Evolutionary conservation across 2,797 vertebrate genomes (phyloP).

Genomic region (Gymnocypris eckloni): DNA sequence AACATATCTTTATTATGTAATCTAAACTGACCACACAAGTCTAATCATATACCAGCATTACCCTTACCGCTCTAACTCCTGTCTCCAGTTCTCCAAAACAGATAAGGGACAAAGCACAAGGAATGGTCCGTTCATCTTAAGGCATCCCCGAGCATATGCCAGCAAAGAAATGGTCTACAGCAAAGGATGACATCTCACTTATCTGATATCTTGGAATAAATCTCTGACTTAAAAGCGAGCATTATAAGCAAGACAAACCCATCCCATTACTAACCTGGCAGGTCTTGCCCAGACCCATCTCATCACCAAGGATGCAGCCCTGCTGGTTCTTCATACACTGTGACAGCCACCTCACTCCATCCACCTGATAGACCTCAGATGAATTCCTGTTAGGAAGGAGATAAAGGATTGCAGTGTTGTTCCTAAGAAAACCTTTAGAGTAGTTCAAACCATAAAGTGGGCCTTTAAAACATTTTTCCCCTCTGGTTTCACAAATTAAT

Average conservation of each 20-base stretch:
- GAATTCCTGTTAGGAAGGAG: conserved; percentile 75
- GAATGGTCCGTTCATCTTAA: conserved; percentile 79
- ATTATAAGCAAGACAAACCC: conserved; percentile 20
- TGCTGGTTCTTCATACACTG: conserved; percentile 78
- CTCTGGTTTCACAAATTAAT: background rate
- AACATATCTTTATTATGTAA: background rate
- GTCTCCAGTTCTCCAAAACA: conserved; percentile 90
- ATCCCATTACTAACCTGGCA: conserved; percentile 84
- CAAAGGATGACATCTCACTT: conserved; percentile 48
- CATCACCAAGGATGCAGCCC: conserved; percentile 92
- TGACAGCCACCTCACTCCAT: conserved; percentile 88
- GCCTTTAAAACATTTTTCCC: background rate
- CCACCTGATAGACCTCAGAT: conserved; percentile 86
- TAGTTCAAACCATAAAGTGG: background rate
- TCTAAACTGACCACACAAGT: background rate
- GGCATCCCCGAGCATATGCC: conserved; percentile 79
- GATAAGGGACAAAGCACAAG: conserved; percentile 91
- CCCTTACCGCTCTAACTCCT: conserved; percentile 84
- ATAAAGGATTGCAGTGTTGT: background rate
- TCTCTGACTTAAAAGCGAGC: conserved; percentile 1
- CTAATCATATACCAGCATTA: background rate
- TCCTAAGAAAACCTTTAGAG: background rate
- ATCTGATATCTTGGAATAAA: conserved; percentile 2
- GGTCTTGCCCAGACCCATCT: conserved; percentile 97
- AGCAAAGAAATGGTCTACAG: conserved; percentile 87